Conservation (phyloP, 1,140 invertebrate species). For the Leucophenga varia region DNA sequence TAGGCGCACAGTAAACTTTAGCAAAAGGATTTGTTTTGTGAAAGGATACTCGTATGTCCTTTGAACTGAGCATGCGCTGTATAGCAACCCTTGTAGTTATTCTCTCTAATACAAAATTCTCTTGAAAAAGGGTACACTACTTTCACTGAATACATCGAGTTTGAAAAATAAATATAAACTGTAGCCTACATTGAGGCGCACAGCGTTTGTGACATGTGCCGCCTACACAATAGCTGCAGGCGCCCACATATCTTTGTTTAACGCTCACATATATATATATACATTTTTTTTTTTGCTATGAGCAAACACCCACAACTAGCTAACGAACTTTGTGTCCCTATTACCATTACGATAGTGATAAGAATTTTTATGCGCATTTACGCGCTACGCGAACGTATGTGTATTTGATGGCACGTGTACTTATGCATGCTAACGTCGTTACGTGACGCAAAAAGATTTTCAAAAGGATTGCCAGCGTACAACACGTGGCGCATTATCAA, state of each 20-base stretch:
- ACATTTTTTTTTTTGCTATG: no score
- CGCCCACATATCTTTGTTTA: not conserved
- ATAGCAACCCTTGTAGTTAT: not conserved
- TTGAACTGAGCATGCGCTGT: slow-evolving; percentile 29
- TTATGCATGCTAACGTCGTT: slow-evolving; percentile 6
- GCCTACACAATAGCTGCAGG: not conserved
- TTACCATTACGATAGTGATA: slow-evolving; percentile 54
- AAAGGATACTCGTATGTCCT: slow-evolving; percentile 18
- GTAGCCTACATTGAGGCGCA: no score
- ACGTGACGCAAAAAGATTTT: slow-evolving; percentile 10
- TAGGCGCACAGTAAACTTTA: slow-evolving; percentile 27
- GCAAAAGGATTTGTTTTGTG: slow-evolving; percentile 7
- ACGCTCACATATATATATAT: no score
- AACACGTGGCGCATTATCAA: no score
- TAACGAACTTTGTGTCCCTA: slow-evolving; percentile 49
- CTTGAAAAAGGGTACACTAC: no score
- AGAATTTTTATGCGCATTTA: slow-evolving; percentile 41
- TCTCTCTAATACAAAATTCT: not conserved
- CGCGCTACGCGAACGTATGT: no score
- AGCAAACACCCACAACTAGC: slow-evolving; percentile 36
- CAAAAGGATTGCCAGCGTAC: no score
- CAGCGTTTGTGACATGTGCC: not conserved
- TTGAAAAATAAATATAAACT: no score
- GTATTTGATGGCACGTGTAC: slow-evolving; percentile 20
- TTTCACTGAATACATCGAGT: no score